Evolutionary conservation across 2,797 vertebrate species (phyloP).

Genomic region (Phalloptychus januarius): DNA sequence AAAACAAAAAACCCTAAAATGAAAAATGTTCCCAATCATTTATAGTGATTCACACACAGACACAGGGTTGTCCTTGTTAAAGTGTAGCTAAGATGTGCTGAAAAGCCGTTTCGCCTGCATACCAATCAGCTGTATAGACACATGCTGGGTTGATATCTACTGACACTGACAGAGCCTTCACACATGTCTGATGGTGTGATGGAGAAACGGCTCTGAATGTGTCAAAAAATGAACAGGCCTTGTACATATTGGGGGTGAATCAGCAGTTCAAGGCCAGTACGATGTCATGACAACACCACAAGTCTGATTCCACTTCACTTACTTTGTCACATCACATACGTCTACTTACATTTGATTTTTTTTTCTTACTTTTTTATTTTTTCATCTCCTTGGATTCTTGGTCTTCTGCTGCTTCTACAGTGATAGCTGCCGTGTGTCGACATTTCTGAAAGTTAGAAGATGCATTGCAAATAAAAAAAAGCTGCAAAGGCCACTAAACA

Average conservation of each 20-base stretch:
- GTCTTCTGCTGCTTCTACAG: too few species aligned
- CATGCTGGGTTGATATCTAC: constrained; percentile 31
- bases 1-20: constrained; percentile 1
- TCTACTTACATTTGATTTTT: not conserved
- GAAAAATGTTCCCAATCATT: not conserved
- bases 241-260: constrained; percentile 2
- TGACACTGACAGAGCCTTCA: constrained; percentile 48
- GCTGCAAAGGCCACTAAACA: not conserved
- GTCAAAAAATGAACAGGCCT: constrained; percentile 30
- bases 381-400: not conserved
- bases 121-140: constrained; percentile 18
- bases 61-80: not conserved
- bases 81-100: not conserved
- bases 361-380: not conserved
- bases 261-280: constrained; percentile 38
- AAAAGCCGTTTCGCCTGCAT: constrained; percentile 11
- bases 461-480: not conserved
- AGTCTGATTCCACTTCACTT: constrained; percentile 14
- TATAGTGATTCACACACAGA: not conserved
- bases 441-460: not conserved
- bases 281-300: constrained; percentile 1
- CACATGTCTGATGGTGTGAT: constrained; percentile 42
- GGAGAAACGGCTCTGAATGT: constrained; percentile 31
- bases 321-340: not conserved
- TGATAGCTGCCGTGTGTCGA: not conserved